phyloP scores from a whole-genome alignment of 2,888 invertebrate species.

The Magallana nippona region DNA sequence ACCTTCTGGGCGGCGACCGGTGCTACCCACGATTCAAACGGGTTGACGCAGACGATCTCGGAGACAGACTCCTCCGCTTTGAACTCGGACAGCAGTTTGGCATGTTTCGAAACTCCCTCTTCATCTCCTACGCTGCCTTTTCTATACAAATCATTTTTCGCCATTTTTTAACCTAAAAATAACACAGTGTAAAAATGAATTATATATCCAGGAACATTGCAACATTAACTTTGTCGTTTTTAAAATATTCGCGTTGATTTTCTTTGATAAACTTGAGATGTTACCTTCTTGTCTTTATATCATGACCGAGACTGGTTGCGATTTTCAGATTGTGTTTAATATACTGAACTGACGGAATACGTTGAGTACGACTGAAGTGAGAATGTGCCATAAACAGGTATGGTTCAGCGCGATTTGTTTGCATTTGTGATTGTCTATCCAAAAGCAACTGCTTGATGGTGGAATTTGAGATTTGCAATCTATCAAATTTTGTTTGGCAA shows the following conservation, averaged over 20 bases:
- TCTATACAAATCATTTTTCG: neutral
- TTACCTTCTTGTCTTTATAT: no score
- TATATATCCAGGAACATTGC: neutral
- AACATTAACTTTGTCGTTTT: neutral
- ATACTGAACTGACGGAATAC: no score
- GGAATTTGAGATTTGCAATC: constrained; percentile 22
- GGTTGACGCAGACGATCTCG: constrained; percentile 28
- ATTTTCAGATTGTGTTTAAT: no score
- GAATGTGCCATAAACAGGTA: no score
- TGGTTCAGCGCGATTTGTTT: neutral
- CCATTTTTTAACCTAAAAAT: neutral
- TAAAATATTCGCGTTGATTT: neutral
- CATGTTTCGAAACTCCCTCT: neutral
- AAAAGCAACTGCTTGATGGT: neutral
- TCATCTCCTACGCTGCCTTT: neutral
- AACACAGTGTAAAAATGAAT: neutral
- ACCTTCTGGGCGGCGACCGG: constrained; percentile 23
- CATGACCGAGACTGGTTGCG: no score
- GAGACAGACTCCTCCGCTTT: constrained; percentile 28
- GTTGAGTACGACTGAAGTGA: no score
- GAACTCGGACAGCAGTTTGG: constrained; percentile 1
- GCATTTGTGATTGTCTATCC: constrained; percentile 9
- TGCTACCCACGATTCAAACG: constrained; percentile 36
- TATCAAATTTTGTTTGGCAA: neutral
- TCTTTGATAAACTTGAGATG: no score